Base-by-base conservation (phyloP, 2,888 invertebrate species). In the Neria commutata region DNA sequence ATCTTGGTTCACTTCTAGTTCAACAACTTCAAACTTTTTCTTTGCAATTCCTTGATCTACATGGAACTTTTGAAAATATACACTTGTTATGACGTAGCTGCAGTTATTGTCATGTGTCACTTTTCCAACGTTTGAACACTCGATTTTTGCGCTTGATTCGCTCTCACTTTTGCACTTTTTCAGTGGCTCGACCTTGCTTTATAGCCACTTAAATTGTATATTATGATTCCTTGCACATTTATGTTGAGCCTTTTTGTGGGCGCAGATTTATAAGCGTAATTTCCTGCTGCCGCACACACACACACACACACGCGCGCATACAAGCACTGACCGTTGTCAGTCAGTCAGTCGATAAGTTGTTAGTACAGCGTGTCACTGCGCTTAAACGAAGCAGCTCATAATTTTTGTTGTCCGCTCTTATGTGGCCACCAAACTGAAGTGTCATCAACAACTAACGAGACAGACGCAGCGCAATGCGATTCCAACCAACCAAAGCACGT, bases 401-500 rank as follows among this genome's bases (percentile, higher is more conserved):
- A 23, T 21, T 37, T 53, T 53, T 29, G n/a, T n/a, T n/a, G 61
- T 72, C 68, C 71, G 75, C 72, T 75, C 69, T 75, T 73, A 69
- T 76, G 72, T 73, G 68, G 4, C 25, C 42, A 24, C 73, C 73
- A 75, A 81, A 76, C 73, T 81, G 79, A 81, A 81, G 81, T 81
- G 77, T 78, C 81, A 78, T 81, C 80, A 79, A 80, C 79, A 81
- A 81, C 81, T 81, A 78, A 77, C 77, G 75, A 76, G 71, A 73
- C 71, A 76, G 72, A 75, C 78, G 79, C 78, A 80, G 77, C 76
- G 76, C 78, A 75, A 76, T 70, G 74, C 75, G 74, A 76, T 74
- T 72, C 75, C 77, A 77, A 75, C 72, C 67, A 66, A 64, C 49
- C 76, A 70, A 67, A 69, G 69, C 74, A 71, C 73, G 68, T 47